Percentiles rank a stretch among this genome's conserved stretches.
phyloP scores from a whole-genome alignment of 2,113 vertebrate genomes.

The Rattus norvegicus region GRCr8 NC_086025.1:125634001-125634500 shows the following conservation, averaged over 20 bases:
- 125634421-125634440: background rate
- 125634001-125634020: background rate
- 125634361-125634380: background rate
- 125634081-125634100: background rate
- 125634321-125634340: background rate
- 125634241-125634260: background rate
- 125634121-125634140: background rate
- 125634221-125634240: background rate
- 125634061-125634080: background rate
- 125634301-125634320: background rate
- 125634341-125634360: background rate
- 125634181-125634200: background rate
- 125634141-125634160: background rate
- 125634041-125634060: background rate
- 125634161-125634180: background rate
- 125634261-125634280: background rate
- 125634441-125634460: background rate
- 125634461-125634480: background rate
- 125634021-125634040: background rate
- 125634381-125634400: background rate
- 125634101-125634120: background rate
- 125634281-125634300: background rate
- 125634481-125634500: background rate
- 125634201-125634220: background rate
- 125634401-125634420: background rate